Percentiles rank a stretch among this genome's conserved stretches.
Conservation (phyloP, 2,113 vertebrate genomes). For the Danio rerio region DNA sequence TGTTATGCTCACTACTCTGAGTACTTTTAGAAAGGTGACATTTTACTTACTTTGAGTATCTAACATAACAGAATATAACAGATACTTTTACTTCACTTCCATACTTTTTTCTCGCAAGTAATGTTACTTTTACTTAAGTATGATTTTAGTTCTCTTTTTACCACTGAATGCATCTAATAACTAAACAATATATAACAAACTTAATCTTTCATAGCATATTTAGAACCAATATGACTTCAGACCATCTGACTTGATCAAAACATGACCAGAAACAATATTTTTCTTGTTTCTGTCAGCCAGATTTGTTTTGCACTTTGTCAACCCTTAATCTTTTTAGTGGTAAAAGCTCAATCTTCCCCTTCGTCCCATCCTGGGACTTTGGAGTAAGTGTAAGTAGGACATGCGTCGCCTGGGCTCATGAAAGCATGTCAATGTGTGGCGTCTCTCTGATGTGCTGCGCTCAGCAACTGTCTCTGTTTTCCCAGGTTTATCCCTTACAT, state of each 20-base stretch:
- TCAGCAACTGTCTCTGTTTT: slow-evolving; percentile 64
- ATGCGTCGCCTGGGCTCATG: slow-evolving; percentile 33
- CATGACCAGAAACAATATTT: slow-evolving; percentile 8
- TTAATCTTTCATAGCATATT: not conserved
- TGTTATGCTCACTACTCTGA: too few relatives aligned
- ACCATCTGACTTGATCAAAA: not conserved
- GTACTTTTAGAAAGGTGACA: too few relatives aligned
- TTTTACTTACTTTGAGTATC: too few relatives aligned
- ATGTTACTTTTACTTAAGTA: too few relatives aligned
- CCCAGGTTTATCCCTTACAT: slow-evolving; percentile 72
- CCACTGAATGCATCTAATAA: too few relatives aligned
- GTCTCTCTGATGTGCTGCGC: slow-evolving; percentile 47
- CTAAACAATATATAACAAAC: too few relatives aligned
- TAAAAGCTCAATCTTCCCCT: slow-evolving; percentile 51
- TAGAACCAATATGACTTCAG: not conserved
- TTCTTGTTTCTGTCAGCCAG: slow-evolving; percentile 8
- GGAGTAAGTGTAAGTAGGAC: slow-evolving; percentile 15
- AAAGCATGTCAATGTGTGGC: not conserved
- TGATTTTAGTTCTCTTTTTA: too few relatives aligned
- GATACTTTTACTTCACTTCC: too few relatives aligned
- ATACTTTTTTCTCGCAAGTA: too few relatives aligned
- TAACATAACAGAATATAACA: too few relatives aligned
- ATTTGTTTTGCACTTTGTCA: slow-evolving; percentile 47
- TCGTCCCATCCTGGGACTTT: not conserved
- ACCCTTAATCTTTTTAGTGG: slow-evolving; percentile 56